phyloP scores from a whole-genome alignment of 2,797 vertebrate species.

The Pseudopleuronectes americanus region DNA sequence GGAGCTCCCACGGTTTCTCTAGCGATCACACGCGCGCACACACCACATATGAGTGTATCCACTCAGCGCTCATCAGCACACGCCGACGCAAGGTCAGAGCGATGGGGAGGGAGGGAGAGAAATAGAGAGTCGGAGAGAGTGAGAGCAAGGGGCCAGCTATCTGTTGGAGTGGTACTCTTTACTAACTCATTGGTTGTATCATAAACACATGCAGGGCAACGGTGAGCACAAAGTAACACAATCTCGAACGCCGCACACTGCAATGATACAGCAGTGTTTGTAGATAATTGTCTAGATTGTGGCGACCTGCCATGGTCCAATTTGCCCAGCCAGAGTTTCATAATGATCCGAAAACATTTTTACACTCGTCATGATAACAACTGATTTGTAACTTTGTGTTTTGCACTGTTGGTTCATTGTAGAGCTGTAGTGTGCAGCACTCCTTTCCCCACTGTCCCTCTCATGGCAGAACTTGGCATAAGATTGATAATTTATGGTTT shows the following conservation, averaged over 20 bases:
- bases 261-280: slow-evolving; percentile 5
- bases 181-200: slow-evolving; percentile 65
- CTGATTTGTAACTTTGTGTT: neutral
- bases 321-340: neutral
- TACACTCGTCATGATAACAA: neutral
- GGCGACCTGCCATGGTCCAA: neutral
- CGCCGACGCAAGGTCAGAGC: slow-evolving; percentile 77
- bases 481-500: neutral
- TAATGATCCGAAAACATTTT: neutral
- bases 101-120: slow-evolving; percentile 36
- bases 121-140: slow-evolving; percentile 22
- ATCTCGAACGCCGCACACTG: slow-evolving; percentile 7
- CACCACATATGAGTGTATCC: slow-evolving; percentile 68
- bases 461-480: neutral
- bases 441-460: neutral
- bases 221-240: slow-evolving; percentile 20
- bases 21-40: slow-evolving; percentile 32
- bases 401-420: neutral
- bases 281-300: neutral
- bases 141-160: slow-evolving; percentile 69
- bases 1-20: slow-evolving; percentile 71
- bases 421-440: neutral
- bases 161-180: slow-evolving; percentile 73
- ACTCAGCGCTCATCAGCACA: slow-evolving; percentile 80
- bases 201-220: slow-evolving; percentile 48